phyloP scores from a whole-genome alignment of 2,797 vertebrate species.

The Pangasius larnaudii region DNA sequence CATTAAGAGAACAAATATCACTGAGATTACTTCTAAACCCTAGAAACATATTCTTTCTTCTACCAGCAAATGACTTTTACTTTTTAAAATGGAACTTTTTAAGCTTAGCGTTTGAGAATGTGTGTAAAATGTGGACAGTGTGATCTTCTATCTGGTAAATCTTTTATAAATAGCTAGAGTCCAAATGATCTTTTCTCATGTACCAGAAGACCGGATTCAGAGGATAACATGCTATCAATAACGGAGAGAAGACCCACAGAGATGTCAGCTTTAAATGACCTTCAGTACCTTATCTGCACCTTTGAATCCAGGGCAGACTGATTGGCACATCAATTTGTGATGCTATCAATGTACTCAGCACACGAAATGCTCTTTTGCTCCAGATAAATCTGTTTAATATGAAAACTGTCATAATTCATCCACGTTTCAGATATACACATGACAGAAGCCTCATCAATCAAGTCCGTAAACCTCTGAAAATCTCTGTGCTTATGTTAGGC shows the following conservation, averaged over 20 bases:
- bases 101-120: slow-evolving; percentile 60
- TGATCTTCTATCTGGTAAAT: slow-evolving; percentile 49
- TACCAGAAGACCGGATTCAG: slow-evolving; percentile 56
- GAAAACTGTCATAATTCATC: slow-evolving; percentile 84
- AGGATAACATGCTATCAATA: slow-evolving; percentile 68
- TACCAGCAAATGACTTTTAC: slow-evolving; percentile 52
- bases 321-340: slow-evolving; percentile 85
- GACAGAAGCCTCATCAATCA: slow-evolving; percentile 75
- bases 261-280: slow-evolving; percentile 76
- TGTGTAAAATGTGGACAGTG: slow-evolving; percentile 55
- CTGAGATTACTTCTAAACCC: slow-evolving; percentile 77
- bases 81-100: slow-evolving; percentile 66
- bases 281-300: slow-evolving; percentile 80
- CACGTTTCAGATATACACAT: slow-evolving; percentile 70
- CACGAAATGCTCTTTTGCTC: slow-evolving; percentile 79
- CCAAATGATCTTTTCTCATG: slow-evolving; percentile 71
- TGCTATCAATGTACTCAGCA: slow-evolving; percentile 79
- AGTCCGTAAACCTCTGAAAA: slow-evolving; percentile 66
- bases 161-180: slow-evolving; percentile 64
- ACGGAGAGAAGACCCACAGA: slow-evolving; percentile 66
- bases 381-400: slow-evolving; percentile 84
- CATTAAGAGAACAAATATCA: slow-evolving; percentile 83
- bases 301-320: slow-evolving; percentile 75
- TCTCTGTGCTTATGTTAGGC: slow-evolving; percentile 75
- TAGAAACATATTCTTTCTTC: slow-evolving; percentile 57